Evolutionary conservation across 2,888 invertebrate species (phyloP), one percentile per base, ranked within the genome.

Genomic region (Lasioglossum figueresi): DNA sequence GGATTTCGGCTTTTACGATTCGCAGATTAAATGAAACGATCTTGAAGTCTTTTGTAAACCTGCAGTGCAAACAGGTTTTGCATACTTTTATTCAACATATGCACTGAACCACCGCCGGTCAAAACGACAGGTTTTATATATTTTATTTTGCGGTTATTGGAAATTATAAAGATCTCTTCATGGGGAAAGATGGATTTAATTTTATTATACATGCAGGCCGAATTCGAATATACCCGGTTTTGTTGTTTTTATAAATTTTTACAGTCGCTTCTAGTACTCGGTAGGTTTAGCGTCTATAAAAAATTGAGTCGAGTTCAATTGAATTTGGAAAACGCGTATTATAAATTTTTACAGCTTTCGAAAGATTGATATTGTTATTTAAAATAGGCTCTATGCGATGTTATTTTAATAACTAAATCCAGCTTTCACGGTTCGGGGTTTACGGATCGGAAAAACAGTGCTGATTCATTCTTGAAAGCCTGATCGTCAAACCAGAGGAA

Each of bases 401-500:
- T 14, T 43, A 14, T 4, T 43, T 43, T 16, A 48, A 0, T 16
- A 16, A 63, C 16, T 16, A 16, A 16, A 14, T 16, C 6, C 31
- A 16, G 63, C 16, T 31, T 43, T 43, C 4, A 43, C 43, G 40
- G 40, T 10, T 40, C 1, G 37, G 37, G 37, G 2, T 34, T 34
- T 10, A 19, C 40, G 40, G 23, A 14, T 12, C n/a, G 70, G 40
- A 70, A 40, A n/a, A 40, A 40, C 10, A 5, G 5, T 40, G n/a
- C n/a, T 40, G n/a, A 14, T 70, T 12, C 40, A 31, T 80, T 19
- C 2, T 23, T 31, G n/a, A 4, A 59, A 37, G 12, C 48, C 31
- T 19, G 37, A 27, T 34, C 40, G 45, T 83, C 76, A 68, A 81
- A 71, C 59, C 45, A 37, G 8, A 14, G 16, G 48, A 52, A 37